These are phyloP conservation scores for Metellina segmentata DNA, from an alignment of 2,888 invertebrate genomes.

Conservation along the genomic window DNA sequence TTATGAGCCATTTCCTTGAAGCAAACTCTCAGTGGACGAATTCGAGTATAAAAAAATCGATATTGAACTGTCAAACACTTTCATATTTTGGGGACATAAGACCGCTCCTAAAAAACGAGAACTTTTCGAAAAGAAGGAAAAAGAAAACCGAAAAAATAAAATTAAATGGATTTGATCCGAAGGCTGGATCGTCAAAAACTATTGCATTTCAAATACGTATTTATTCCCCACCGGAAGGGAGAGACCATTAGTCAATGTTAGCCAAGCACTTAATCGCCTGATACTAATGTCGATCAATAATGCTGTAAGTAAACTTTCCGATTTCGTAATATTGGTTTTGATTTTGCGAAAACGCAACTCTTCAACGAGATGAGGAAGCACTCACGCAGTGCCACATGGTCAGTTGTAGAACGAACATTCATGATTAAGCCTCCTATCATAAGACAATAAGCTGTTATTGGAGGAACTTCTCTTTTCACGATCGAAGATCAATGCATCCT, in stretches of 20 bases:
- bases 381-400: too few species aligned
- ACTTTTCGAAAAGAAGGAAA: neutral
- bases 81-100: slow-evolving; percentile 13
- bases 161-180: too few species aligned
- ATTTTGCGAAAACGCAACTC: neutral
- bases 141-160: too few species aligned
- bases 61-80: slow-evolving; percentile 21
- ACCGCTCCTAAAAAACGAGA: neutral
- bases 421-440: too few species aligned
- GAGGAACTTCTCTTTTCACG: too few species aligned
- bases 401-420: too few species aligned
- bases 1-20: neutral
- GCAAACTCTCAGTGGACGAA: neutral
- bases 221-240: neutral
- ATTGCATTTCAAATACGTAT: neutral
- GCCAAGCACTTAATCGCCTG: neutral
- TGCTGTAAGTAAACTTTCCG: neutral
- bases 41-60: neutral
- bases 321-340: neutral
- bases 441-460: too few species aligned
- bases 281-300: neutral
- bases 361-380: neutral
- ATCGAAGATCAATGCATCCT: too few species aligned
- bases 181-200: too few species aligned
- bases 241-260: neutral